Evolutionary conservation across 2,888 invertebrate species (phyloP).

Genomic region (Andrena flavipes): DNA sequence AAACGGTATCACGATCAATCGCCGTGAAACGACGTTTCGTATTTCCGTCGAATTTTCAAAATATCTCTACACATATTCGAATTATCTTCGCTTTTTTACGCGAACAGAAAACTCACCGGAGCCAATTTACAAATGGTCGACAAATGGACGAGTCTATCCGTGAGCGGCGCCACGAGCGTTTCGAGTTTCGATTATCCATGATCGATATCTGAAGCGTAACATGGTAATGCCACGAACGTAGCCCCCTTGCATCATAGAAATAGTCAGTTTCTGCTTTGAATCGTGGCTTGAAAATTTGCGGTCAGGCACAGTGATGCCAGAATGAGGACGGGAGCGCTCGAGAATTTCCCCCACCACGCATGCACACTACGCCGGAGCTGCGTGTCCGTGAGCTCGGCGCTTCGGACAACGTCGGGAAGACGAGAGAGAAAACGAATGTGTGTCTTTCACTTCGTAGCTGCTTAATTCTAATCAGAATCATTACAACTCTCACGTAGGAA

Average conservation of each 20-base stretch:
- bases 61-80: background rate
- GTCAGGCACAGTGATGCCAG: no score
- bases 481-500: no score
- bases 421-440: no score
- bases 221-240: background rate
- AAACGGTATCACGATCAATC: background rate
- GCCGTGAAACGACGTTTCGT: background rate
- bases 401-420: no score
- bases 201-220: conserved; percentile 16
- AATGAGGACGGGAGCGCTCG: no score
- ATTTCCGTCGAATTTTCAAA: conserved; percentile 30
- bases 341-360: no score
- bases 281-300: no score
- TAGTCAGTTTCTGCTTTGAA: no score
- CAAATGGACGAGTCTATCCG: conserved; percentile 69
- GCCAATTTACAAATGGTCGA: conserved; percentile 75
- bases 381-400: no score
- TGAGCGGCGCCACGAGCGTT: conserved; percentile 57
- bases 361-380: no score
- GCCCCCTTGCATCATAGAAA: background rate
- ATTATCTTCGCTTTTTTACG: conserved; percentile 36
- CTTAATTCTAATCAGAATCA: no score
- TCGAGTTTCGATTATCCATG: conserved; percentile 9
- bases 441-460: no score
- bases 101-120: conserved; percentile 76